Conservation (phyloP, 2,797 vertebrate genomes). For the Denticeps clupeoides region DNA sequence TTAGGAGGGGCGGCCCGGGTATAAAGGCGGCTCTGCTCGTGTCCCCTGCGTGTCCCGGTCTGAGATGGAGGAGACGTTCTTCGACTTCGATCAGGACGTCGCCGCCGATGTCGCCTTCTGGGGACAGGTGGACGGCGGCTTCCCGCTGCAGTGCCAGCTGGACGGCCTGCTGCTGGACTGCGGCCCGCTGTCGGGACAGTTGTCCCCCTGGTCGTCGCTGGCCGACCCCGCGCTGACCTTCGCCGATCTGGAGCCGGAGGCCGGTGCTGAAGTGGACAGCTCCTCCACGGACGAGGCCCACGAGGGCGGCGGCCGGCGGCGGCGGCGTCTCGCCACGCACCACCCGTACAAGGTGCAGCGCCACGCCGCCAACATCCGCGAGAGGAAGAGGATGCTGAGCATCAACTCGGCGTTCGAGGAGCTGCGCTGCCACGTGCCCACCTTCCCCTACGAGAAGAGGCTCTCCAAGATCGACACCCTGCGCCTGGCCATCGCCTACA, state of each 20-base stretch:
- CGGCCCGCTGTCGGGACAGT: conserved; percentile 30
- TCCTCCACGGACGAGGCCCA: conserved; percentile 38
- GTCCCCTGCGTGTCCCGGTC: not conserved
- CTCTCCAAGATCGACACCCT: conserved; percentile 74
- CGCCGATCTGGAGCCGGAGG: conserved; percentile 38
- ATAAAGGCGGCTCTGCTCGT: too few relatives aligned
- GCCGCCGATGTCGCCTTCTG: conserved; percentile 52
- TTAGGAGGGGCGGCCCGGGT: too few relatives aligned
- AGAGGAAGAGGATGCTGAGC: conserved; percentile 67
- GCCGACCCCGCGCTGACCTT: conserved; percentile 47
- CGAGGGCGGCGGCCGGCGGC: conserved; percentile 26
- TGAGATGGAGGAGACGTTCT: conserved; percentile 55
- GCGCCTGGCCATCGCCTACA: conserved; percentile 64
- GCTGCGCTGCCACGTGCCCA: conserved; percentile 63
- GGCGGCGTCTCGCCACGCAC: conserved; percentile 28
- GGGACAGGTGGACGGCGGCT: conserved; percentile 46
- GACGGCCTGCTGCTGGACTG: conserved; percentile 52
- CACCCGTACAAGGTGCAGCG: conserved; percentile 61
- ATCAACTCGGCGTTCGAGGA: conserved; percentile 66
- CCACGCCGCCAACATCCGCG: conserved; percentile 65
- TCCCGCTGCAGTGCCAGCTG: conserved; percentile 47
- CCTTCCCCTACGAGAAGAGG: conserved; percentile 67
- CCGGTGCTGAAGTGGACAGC: conserved; percentile 51
- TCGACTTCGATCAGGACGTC: conserved; percentile 48
- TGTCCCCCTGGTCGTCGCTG: conserved; percentile 47